Percentiles rank a stretch among this genome's conserved stretches.
Evolutionary conservation across 1,140 invertebrate species (phyloP).

Genomic region (Chironomus striatipennis): DNA sequence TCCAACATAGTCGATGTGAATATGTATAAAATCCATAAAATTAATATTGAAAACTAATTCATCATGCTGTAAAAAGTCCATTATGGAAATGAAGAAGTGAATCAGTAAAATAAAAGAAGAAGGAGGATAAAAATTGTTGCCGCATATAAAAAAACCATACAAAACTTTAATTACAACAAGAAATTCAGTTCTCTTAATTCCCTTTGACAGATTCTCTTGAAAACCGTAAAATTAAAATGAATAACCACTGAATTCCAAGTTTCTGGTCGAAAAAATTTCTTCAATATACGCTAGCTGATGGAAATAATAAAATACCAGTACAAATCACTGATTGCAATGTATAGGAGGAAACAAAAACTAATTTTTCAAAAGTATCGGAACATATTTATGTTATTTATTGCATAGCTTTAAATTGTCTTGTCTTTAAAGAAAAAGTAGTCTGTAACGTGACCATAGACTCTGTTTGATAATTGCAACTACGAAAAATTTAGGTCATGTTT

Average conservation of each 20-base stretch:
- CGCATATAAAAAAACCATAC: no score
- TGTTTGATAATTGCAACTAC: not conserved
- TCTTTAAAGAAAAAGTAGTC: not conserved
- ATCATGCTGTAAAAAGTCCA: not conserved
- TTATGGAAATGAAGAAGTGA: not conserved
- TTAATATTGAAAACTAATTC: not conserved
- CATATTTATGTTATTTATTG: not conserved
- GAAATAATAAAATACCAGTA: not conserved
- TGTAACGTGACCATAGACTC: not conserved
- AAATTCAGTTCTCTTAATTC: not conserved
- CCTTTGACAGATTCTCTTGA: conserved; percentile 20
- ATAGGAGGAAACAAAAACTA: not conserved
- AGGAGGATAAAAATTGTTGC: no score
- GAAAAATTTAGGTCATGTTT: conserved; percentile 6
- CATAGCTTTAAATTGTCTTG: not conserved
- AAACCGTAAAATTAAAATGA: conserved; percentile 23
- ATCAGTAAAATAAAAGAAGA: no score
- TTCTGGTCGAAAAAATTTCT: not conserved
- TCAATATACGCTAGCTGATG: not conserved
- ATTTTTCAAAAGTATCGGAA: not conserved
- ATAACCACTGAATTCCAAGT: not conserved
- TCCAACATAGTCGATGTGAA: no score
- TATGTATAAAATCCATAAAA: not conserved
- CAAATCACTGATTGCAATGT: not conserved
- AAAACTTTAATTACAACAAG: not conserved